Evolutionary conservation across 2,888 invertebrate genomes (phyloP).

Genomic region (Theodoxus fluviatilis): DNA sequence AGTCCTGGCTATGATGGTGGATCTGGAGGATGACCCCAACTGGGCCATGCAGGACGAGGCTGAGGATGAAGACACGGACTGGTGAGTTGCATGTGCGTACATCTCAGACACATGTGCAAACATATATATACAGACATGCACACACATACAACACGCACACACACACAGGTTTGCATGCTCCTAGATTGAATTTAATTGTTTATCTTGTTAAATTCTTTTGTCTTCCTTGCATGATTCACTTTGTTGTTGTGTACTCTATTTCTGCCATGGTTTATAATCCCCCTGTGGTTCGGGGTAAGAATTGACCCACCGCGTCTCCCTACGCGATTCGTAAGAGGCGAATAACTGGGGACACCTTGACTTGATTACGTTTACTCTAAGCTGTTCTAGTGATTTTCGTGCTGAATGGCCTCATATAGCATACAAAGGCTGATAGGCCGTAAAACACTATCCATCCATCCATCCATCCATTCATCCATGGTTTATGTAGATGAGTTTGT

Average conservation of each 20-base stretch:
- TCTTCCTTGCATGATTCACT: not conserved
- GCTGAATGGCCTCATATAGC: too few species aligned
- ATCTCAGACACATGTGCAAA: not conserved
- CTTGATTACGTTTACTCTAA: too few species aligned
- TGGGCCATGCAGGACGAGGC: conserved; percentile 89
- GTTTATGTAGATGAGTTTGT: too few species aligned
- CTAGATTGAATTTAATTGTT: not conserved
- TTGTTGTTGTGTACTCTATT: not conserved
- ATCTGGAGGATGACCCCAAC: conserved; percentile 63
- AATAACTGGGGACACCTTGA: too few species aligned
- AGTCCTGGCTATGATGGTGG: conserved; percentile 73
- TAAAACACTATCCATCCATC: too few species aligned
- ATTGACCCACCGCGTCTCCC: too few species aligned
- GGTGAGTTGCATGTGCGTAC: conserved; percentile 63
- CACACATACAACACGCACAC: conserved; percentile 10
- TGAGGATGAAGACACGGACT: conserved; percentile 89
- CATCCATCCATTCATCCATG: too few species aligned
- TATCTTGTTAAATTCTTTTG: not conserved
- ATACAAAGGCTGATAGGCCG: too few species aligned
- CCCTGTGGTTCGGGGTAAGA: too few species aligned
- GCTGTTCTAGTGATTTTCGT: too few species aligned
- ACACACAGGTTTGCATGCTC: not conserved
- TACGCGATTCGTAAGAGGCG: too few species aligned
- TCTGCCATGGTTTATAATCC: too few species aligned
- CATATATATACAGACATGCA: not conserved